These are phyloP conservation scores for Odocoileus virginianus DNA, from an alignment of 2,113 vertebrate species.

Conservation along the genomic window DNA sequence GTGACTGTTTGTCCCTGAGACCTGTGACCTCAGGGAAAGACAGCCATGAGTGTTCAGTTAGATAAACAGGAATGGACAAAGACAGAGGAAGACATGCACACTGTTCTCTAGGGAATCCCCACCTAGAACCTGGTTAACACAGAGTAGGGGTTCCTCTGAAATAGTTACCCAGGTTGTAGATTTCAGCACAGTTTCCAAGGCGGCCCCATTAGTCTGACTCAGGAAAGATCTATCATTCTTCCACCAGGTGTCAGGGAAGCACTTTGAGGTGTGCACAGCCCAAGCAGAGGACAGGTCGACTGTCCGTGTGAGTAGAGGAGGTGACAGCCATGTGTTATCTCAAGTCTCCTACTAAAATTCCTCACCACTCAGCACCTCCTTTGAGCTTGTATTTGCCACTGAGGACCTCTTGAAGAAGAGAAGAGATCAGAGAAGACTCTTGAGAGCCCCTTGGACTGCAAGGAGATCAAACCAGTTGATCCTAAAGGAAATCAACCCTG, in stretches of 20 bases:
- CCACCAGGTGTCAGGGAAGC: background rate
- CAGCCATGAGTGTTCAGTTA: background rate
- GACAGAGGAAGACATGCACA: background rate
- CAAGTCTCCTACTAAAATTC: background rate
- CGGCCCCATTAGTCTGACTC: background rate
- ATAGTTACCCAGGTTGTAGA: background rate
- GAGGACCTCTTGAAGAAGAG: background rate
- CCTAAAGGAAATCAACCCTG: background rate
- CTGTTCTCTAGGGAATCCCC: background rate
- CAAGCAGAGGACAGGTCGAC: background rate
- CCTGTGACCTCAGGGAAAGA: background rate
- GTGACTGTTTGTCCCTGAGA: background rate
- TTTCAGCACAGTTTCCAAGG: background rate
- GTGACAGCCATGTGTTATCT: background rate
- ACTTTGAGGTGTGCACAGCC: background rate
- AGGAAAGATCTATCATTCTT: too few relatives aligned
- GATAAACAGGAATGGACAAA: background rate
- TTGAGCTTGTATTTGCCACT: accelerated
- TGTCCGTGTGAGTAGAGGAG: background rate
- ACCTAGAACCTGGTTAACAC: background rate
- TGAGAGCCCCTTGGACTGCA: background rate
- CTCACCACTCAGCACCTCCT: background rate
- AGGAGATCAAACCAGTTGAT: background rate
- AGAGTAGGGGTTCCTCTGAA: background rate
- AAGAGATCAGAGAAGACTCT: background rate